A percentile compares a stretch with the other conserved stretches of the same genome.
phyloP scores from a whole-genome alignment of 2,113 vertebrate species.

The Apistogramma diplotaenia region DNA sequence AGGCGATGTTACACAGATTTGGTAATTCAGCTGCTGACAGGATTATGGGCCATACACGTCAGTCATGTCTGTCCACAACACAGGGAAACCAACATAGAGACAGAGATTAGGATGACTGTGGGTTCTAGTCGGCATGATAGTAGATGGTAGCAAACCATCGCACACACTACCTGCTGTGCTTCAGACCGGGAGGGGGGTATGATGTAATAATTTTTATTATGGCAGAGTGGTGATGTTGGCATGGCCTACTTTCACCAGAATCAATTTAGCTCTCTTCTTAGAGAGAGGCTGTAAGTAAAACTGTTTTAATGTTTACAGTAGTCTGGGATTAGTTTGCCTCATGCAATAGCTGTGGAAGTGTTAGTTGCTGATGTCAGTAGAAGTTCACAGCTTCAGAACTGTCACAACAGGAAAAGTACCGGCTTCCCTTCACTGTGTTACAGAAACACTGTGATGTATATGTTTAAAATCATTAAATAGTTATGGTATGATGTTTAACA shows the following conservation, averaged over 20 bases:
- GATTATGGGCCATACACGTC: conserved; percentile 35
- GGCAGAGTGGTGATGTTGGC: conserved; percentile 4
- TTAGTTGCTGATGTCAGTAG: not conserved
- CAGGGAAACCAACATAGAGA: not conserved
- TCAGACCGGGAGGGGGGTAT: not conserved
- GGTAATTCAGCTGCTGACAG: conserved; percentile 22
- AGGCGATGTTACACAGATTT: not conserved
- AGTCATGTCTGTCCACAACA: not conserved
- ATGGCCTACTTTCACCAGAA: not conserved
- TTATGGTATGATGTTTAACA: not conserved
- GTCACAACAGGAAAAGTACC: not conserved
- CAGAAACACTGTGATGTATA: not conserved
- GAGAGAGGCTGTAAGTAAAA: not conserved
- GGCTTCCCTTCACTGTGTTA: not conserved
- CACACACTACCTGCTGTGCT: not conserved
- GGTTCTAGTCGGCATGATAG: not conserved
- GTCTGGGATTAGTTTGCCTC: too few species aligned
- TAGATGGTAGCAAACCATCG: not conserved
- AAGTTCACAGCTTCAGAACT: not conserved
- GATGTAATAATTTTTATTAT: conserved; percentile 24
- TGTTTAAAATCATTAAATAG: too few species aligned
- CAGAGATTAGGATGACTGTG: not conserved
- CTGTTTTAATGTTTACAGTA: not conserved
- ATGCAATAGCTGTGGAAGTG: not conserved
- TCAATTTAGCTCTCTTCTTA: not conserved